These are phyloP conservation scores for Lycodopsis pacificus DNA, from an alignment of 2,797 vertebrate genomes.

Conservation along the genomic window DNA sequence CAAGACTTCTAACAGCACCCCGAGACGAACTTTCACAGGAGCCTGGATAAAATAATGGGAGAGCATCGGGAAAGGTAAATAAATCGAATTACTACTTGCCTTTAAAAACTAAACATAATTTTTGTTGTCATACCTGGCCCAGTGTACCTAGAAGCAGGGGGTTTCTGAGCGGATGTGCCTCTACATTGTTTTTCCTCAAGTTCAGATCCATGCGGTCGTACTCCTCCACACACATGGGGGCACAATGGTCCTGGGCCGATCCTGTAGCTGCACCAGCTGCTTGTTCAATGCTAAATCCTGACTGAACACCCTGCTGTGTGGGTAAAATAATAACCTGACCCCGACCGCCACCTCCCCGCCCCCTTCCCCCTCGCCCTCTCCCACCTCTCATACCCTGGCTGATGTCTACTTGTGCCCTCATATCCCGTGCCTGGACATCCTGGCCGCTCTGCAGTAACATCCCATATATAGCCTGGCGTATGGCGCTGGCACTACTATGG, in stretches of 20 bases:
- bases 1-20: conserved; percentile 86
- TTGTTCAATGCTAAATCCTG: conserved; percentile 61
- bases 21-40: conserved; percentile 73
- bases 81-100: neutral
- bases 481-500: conserved; percentile 82
- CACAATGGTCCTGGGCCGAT: conserved; percentile 16
- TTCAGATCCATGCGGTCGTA: conserved; percentile 87
- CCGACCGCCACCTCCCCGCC: conserved; percentile 32
- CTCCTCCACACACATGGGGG: conserved; percentile 82
- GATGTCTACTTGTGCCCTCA: conserved; percentile 21
- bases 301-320: conserved; percentile 24
- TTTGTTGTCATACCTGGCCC: conserved; percentile 81
- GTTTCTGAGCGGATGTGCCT: conserved; percentile 63
- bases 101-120: neutral
- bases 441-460: conserved; percentile 79
- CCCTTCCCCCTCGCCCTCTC: conserved; percentile 46
- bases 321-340: conserved; percentile 28
- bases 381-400: conserved; percentile 48
- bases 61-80: neutral
- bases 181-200: conserved; percentile 85
- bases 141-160: conserved; percentile 80
- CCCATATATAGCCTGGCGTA: conserved; percentile 90
- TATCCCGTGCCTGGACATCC: conserved; percentile 3
- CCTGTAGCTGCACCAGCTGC: conserved; percentile 1
- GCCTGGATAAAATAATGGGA: conserved; percentile 65